A percentile compares a stretch with the other conserved stretches of the same genome.
phyloP scores from a whole-genome alignment of 1,140 invertebrate species.

The Tetramorium simillimum region DNA sequence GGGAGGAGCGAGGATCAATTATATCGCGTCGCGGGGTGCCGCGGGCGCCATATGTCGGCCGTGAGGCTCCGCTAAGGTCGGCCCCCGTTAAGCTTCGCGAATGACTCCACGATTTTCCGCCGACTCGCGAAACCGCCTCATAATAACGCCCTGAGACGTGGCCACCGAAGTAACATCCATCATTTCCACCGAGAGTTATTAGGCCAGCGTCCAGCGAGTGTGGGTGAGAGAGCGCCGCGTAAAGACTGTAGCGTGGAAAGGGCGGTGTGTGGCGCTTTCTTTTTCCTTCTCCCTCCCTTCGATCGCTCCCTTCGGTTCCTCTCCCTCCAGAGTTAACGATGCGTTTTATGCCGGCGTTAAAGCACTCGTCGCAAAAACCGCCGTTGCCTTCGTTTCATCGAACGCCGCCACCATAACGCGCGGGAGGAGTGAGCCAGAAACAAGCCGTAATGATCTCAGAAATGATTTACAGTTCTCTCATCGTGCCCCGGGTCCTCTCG shows the following conservation, averaged over 20 bases:
- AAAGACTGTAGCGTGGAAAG: conserved; percentile 28
- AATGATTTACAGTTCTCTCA: conserved; percentile 74
- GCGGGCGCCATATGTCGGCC: conserved; percentile 64
- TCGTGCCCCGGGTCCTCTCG: background rate
- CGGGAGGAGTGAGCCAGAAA: conserved; percentile 18
- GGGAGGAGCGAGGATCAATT: conserved; percentile 28
- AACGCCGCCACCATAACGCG: conserved; percentile 6
- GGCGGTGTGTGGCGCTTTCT: conserved; percentile 15
- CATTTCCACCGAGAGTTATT: conserved; percentile 55
- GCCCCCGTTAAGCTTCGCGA: conserved; percentile 63
- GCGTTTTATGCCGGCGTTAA: conserved; percentile 72
- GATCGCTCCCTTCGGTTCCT: conserved; percentile 12
- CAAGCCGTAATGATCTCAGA: conserved; percentile 65
- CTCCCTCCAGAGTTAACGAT: conserved; percentile 62
- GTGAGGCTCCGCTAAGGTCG: conserved; percentile 21
- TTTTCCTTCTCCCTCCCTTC: background rate
- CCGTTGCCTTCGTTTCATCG: conserved; percentile 44
- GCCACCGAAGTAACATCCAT: conserved; percentile 59
- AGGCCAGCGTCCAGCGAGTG: conserved; percentile 14
- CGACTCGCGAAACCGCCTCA: conserved; percentile 56
- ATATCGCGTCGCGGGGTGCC: conserved; percentile 32
- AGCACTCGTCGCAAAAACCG: conserved; percentile 69
- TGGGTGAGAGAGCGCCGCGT: conserved; percentile 13
- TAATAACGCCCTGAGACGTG: conserved; percentile 37
- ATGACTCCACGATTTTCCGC: conserved; percentile 61